Evolutionary conservation across 2,888 invertebrate genomes (phyloP), one percentile per base, ranked within the genome.

Genomic region (Eupithecia tripunctaria): DNA sequence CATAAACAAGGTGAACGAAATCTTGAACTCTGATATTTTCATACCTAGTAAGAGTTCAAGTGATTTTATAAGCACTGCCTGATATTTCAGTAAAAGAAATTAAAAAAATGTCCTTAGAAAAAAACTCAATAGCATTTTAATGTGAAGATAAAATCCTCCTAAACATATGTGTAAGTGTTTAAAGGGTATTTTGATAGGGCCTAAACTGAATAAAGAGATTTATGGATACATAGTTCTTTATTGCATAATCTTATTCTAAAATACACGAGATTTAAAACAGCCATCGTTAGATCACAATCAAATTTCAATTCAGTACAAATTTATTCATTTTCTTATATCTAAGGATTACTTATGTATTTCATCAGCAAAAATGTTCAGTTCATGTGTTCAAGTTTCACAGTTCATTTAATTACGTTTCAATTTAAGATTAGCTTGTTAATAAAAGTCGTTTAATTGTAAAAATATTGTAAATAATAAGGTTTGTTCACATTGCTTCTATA

Each of bases 151-250:
- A 8, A 36, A 32, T 36, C 38, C 64, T 64, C 56, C 56, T 25
- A 25, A 51, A 38, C 41, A 21, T 38, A 7, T 38, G 21, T 64
- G 38, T 1, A 10, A 32, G n/a, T 32, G 36, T 32, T 6, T 66
- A 36, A 68, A 65, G 75, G 69, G 72, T 70, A 38, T 38, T 64
- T 71, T 56, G 38, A 62, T 72, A 79, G 79, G 79, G 78, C 79
- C 79, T 78, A 78, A 79, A 76, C 74, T 74, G 78, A 79, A 79
- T 79, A 79, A 79, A 79, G 78, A 78, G 78, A 79, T 78, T 74
- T 65, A 77, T 76, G 73, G 72, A 78, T 76, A 80, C 75, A 78
- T 71, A 78, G 38, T 51, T 76, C 74, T 80, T 80, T 80, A 80
- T 79, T 79, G 67, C 69, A 74, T 60, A 69, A 77, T 75, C 78